A percentile compares a stretch with the other conserved stretches of the same genome.
These are phyloP conservation scores for Aricia agestis DNA, from an alignment of 1,140 invertebrate genomes.

Conservation along the genomic window DNA sequence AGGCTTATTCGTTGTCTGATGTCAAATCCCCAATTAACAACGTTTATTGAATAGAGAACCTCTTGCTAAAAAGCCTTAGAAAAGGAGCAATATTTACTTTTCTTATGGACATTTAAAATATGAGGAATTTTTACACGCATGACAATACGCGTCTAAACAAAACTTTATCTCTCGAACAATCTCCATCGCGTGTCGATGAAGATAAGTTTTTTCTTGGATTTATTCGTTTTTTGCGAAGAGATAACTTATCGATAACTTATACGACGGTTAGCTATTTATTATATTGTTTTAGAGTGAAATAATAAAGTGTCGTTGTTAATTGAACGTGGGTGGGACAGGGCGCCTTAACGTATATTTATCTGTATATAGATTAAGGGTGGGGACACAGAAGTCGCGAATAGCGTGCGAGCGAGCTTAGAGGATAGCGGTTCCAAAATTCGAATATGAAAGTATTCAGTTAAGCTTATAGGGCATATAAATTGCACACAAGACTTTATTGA, in stretches of 20 bases:
- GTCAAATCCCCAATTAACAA: too few species aligned
- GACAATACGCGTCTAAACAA: neutral
- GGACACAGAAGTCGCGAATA: slow-evolving; percentile 6
- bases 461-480: too few species aligned
- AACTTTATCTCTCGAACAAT: neutral
- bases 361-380: slow-evolving; percentile 23
- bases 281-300: neutral
- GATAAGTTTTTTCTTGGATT: slow-evolving; percentile 4
- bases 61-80: too few species aligned
- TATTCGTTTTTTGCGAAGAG: slow-evolving; percentile 7
- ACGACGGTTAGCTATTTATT: neutral
- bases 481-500: too few species aligned
- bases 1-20: too few species aligned
- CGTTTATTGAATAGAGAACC: too few species aligned
- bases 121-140: too few species aligned
- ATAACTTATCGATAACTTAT: neutral
- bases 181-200: neutral
- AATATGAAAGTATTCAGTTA: too few species aligned
- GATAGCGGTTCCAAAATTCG: too few species aligned
- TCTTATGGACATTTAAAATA: too few species aligned
- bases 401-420: neutral
- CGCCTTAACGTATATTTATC: slow-evolving; percentile 44
- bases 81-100: too few species aligned
- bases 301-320: slow-evolving; percentile 38
- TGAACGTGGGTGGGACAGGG: slow-evolving; percentile 44